Base-by-base conservation (phyloP, 23 tunicate genomes). In the Aplidium turbinatum region DNA sequence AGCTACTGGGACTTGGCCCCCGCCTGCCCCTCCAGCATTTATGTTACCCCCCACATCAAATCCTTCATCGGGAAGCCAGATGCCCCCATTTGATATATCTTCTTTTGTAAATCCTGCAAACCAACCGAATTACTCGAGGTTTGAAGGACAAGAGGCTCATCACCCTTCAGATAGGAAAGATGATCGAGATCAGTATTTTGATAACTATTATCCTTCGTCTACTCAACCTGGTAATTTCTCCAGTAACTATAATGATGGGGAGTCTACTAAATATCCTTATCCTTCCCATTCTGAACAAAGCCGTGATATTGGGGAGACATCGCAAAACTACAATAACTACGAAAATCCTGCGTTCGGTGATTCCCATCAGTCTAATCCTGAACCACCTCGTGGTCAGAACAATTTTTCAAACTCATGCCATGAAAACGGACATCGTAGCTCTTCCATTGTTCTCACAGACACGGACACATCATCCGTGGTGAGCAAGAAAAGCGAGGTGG, bases 1-100 rank as follows among this genome's bases (percentile, higher is more conserved):
- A 28, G 93, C 85, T n/a, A 80, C 93, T 3, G 93, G 93, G 6
- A 46, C 81, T 13, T 76, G 79, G 77, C 93, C 93, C 67, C 93
- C 93, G 5, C 93, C 93, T 11, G 82, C 82, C 57, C 90, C 90
- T n/a, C 93, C 93, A 0, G n/a, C 80, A 1, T 86, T 73, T 63
- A 70, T 86, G 1, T 22, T 72, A 46, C 85, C 93, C 39, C 65
- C 71, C 26, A 23, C 73, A 33, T 16, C 56, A 21, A 71, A 40
- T 3, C 58, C 70, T 18, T 35, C 42, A 63, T 53, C 64, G 18
- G 66, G 58, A 11, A 54, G 20, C 45, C 79, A 52, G 22, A 61
- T 47, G 60, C 42, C 72, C 58, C 72, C 82, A 4, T 34, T 76
- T 39, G 82, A 76, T 65, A 36, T 35, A n/a, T n/a, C n/a, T n/a